Percentiles rank a stretch among this genome's conserved stretches.
Conservation (phyloP, 2,888 invertebrate genomes). For the Zeuzera pyrina region DNA sequence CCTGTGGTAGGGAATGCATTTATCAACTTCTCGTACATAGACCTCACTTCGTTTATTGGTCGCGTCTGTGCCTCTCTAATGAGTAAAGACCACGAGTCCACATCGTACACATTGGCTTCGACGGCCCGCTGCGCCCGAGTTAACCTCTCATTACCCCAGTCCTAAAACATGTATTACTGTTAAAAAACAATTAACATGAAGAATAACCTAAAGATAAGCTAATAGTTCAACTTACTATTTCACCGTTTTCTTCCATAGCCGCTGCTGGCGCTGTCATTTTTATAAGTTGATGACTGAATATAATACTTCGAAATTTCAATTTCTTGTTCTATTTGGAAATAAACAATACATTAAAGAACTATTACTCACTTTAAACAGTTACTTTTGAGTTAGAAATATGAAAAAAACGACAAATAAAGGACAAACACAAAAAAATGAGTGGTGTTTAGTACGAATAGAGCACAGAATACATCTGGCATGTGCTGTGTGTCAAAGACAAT, state of each 20-base stretch:
- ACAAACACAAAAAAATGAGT: no score
- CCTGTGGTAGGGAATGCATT: conserved; percentile 96
- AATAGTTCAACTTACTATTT: conserved; percentile 37
- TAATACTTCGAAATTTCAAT: neutral
- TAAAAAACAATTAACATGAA: neutral
- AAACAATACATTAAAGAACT: neutral
- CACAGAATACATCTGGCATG: no score
- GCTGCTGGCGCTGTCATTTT: conserved; percentile 20
- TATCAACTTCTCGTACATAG: conserved; percentile 95
- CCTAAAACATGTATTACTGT: conserved; percentile 63
- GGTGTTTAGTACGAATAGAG: no score
- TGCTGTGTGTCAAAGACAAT: no score
- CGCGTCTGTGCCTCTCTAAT: conserved; percentile 93
- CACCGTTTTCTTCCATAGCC: conserved; percentile 33
- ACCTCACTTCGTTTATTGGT: conserved; percentile 90
- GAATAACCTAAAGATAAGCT: neutral
- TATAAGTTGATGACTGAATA: neutral
- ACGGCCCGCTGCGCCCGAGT: conserved; percentile 88
- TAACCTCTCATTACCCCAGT: conserved; percentile 91
- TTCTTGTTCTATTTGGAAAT: neutral
- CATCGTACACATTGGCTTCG: conserved; percentile 91
- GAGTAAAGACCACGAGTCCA: conserved; percentile 98
- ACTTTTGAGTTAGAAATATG: neutral
- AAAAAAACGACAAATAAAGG: no score
- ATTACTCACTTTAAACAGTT: neutral